phyloP scores from a whole-genome alignment of 2,888 invertebrate species.

The Ormyrus thymus region DNA sequence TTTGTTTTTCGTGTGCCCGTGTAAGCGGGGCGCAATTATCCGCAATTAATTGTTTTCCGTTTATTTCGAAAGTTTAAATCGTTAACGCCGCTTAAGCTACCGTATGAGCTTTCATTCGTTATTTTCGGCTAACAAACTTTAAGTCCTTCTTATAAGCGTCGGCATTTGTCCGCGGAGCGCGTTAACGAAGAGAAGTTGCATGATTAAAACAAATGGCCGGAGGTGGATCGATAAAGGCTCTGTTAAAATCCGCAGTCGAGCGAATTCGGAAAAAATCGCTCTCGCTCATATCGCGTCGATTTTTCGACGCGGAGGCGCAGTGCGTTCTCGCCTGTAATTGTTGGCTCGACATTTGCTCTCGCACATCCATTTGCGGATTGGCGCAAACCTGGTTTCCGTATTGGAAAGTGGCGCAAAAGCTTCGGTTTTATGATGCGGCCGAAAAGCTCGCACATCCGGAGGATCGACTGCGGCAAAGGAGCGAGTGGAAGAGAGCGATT shows the following conservation, averaged over 20 bases:
- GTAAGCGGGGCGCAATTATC: neutral
- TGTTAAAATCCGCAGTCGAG: constrained; percentile 10
- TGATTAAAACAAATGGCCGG: constrained; percentile 41
- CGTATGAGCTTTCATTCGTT: no score
- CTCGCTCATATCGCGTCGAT: neutral
- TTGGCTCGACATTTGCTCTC: constrained; percentile 33
- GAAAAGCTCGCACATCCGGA: constrained; percentile 7
- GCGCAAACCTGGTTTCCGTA: constrained; percentile 32
- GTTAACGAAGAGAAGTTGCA: constrained; percentile 26
- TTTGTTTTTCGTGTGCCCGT: no score
- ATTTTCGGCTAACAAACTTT: no score
- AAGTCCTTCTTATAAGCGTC: no score
- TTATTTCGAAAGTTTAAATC: no score
- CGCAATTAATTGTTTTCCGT: no score
- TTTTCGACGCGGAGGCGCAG: neutral
- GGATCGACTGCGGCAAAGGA: neutral
- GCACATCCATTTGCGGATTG: constrained; percentile 44
- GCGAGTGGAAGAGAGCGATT: constrained; percentile 50
- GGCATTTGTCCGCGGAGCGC: neutral
- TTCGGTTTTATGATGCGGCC: constrained; percentile 17
- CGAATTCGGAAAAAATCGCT: constrained; percentile 33
- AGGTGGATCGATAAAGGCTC: constrained; percentile 12
- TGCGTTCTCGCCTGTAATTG: constrained; percentile 31
- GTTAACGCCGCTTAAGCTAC: no score
- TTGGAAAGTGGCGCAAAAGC: constrained; percentile 40